Evolutionary conservation across 1,140 invertebrate species (phyloP).

Genomic region (Whitmania pigra): DNA sequence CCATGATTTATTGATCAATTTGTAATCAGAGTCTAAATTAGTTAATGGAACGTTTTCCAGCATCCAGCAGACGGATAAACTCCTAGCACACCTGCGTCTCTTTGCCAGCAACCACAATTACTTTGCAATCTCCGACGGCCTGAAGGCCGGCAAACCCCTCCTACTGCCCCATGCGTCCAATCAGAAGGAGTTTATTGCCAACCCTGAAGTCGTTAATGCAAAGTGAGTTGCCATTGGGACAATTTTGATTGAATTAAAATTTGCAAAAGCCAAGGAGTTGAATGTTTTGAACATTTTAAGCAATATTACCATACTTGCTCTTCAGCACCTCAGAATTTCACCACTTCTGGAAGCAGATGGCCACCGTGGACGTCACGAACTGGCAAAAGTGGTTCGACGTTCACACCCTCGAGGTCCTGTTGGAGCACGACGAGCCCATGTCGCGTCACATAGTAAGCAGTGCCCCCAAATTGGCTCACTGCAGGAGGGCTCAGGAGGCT

Average conservation of each 20-base stretch:
- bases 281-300: too few species aligned
- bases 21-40: too few species aligned
- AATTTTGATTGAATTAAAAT: too few species aligned
- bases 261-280: too few species aligned
- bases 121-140: background rate
- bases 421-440: constrained; percentile 4
- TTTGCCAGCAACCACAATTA: background rate
- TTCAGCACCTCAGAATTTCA: background rate
- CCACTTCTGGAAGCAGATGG: constrained; percentile 11
- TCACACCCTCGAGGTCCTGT: background rate
- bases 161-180: background rate
- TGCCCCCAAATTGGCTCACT: background rate
- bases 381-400: constrained; percentile 3
- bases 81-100: too few species aligned
- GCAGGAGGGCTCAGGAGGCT: background rate
- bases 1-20: too few species aligned
- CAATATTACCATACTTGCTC: background rate
- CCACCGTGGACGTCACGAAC: background rate
- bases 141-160: background rate
- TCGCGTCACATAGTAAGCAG: background rate
- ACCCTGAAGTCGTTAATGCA: background rate
- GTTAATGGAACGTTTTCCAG: too few species aligned
- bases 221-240: background rate
- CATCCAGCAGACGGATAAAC: too few species aligned
- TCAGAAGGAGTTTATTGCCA: background rate